These are phyloP conservation scores for Petrocephalus microphthalmus DNA, from an alignment of 2,113 vertebrate genomes.

Conservation along the genomic window DNA sequence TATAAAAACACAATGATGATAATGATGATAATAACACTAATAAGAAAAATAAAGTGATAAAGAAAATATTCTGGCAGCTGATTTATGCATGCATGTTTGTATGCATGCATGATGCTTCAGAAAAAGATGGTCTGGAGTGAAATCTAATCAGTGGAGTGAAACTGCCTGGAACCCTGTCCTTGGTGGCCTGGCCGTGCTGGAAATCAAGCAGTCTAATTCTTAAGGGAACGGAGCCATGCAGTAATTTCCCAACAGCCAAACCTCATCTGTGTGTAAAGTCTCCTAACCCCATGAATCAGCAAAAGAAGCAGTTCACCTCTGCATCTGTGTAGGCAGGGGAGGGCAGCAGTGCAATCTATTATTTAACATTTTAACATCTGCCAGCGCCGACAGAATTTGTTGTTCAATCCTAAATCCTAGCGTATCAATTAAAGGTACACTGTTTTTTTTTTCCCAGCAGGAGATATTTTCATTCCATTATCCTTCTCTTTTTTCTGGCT, in stretches of 20 bases:
- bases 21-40: background rate
- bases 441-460: background rate
- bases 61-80: background rate
- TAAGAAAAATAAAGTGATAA: background rate
- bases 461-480: background rate
- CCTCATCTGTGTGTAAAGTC: constrained; percentile 12
- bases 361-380: constrained; percentile 6
- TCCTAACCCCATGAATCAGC: background rate
- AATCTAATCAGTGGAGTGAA: constrained; percentile 22
- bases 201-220: constrained; percentile 13
- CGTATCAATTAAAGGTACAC: constrained; percentile 8
- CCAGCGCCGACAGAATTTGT: background rate
- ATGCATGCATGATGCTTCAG: background rate
- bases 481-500: background rate
- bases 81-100: background rate
- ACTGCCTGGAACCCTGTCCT: background rate
- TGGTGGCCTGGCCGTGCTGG: background rate
- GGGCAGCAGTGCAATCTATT: background rate
- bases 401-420: background rate
- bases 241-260: background rate
- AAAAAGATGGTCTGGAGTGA: constrained; percentile 8
- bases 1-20: background rate
- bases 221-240: background rate
- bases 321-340: background rate
- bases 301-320: background rate